Percentiles rank a stretch among this genome's conserved stretches.
These are phyloP conservation scores for Intellagama lesueurii DNA, from an alignment of 2,797 vertebrate genomes.

Conservation along the genomic window DNA sequence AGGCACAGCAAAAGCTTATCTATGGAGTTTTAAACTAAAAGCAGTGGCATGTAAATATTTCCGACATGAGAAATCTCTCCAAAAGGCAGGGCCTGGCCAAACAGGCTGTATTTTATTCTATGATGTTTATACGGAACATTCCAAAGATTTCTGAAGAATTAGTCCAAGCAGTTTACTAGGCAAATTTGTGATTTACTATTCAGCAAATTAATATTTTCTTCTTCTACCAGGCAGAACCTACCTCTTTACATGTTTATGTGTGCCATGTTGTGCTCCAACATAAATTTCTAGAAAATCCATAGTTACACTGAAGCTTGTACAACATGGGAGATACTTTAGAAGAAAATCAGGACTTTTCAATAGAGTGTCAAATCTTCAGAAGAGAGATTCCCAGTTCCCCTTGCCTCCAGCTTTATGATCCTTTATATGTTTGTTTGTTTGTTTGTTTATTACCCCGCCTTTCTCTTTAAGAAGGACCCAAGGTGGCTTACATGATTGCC, in stretches of 20 bases:
- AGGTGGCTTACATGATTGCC: too few relatives aligned
- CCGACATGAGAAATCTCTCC: conserved; percentile 67
- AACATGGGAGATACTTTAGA: conserved; percentile 47
- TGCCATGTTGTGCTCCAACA: background rate
- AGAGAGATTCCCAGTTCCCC: conserved; percentile 24
- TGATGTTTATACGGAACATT: conserved; percentile 71
- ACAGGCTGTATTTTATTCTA: conserved; percentile 62
- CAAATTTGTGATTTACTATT: conserved; percentile 47
- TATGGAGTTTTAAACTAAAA: conserved; percentile 68
- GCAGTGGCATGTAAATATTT: conserved; percentile 74
- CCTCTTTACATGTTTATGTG: background rate
- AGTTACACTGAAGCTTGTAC: conserved; percentile 33
- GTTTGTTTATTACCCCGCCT: too few relatives aligned
- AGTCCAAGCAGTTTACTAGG: conserved; percentile 57
- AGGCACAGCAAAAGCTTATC: conserved; percentile 67
- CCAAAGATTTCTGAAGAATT: conserved; percentile 60
- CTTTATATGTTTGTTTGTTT: too few relatives aligned
- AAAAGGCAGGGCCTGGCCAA: conserved; percentile 60
- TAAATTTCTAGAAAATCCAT: background rate
- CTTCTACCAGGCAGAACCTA: background rate
- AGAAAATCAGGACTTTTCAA: conserved; percentile 49
- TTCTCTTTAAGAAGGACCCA: too few relatives aligned
- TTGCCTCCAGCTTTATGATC: background rate
- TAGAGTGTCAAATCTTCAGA: conserved; percentile 43
- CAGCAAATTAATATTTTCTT: conserved; percentile 43